Base-by-base conservation (phyloP, 2,888 invertebrate genomes). In the Campoletis raptor region DNA sequence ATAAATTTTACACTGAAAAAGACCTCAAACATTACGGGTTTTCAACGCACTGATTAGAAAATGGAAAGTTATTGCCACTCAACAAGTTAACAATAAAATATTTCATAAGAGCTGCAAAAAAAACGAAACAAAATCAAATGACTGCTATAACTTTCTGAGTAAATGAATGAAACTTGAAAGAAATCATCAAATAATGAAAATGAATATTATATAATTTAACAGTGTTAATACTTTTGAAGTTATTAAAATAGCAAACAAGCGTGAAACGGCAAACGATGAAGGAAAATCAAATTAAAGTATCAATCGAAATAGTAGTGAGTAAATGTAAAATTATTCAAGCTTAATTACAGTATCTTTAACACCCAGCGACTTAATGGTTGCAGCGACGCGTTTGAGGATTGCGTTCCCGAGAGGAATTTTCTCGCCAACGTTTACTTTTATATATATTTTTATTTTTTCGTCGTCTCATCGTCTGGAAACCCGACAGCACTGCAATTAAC, bases 371-470 rank as follows among this genome's bases (percentile, higher is more conserved):
- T 21, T 70, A 57, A 79, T 36, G 36, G 64, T 48, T 52, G 52
- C 36, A 36, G 48, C 12, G n/a, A 81, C 57, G 52, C 30, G 70
- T 82, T 82, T 61, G 15, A 81, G 12, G 66, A 66, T 40, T 40
- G 24, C 36, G 42, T 64, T 77, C 66, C 64, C 9, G 64, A 45
- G 69, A 73, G 42, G 42, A 42, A 66, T 40, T 64, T 48, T 57
- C 18, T 69, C 61, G 24, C 21, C 70, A 24, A 8, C 45, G 7
- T 48, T 48, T 48, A 48, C 18, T n/a, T 24, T 18, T 15, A 8
- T 30, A 54, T 9, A 21, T 30, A 30, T 48, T 57, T 40, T 76
- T n/a, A 81, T 67, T 45, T 57, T 81, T 36, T 45, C 30, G 30
- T 48, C 52, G 15, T 54, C 52, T 61, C 48, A 66, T 36, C 72